Evolutionary conservation across 1,140 invertebrate genomes (phyloP).

Genomic region (Sweltsa coloradensis): DNA sequence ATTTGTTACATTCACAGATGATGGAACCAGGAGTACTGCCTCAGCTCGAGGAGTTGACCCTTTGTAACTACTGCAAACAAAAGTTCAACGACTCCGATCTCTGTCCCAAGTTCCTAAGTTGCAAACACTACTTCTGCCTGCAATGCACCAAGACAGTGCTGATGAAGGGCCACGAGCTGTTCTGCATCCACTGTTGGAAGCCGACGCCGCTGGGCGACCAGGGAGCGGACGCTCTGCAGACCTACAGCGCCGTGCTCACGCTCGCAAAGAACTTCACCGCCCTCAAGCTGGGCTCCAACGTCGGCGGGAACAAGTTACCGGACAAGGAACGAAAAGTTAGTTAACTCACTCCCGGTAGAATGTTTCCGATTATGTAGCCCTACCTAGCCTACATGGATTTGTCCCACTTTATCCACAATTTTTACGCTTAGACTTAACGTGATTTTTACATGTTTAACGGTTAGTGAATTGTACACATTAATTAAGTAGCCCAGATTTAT

Average conservation of each 20-base stretch:
- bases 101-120: conserved; percentile 56
- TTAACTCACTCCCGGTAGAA: no score
- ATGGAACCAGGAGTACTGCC: conserved; percentile 34
- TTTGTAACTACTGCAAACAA: conserved; percentile 53
- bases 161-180: conserved; percentile 45
- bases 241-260: conserved; percentile 46
- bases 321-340: conserved; percentile 38
- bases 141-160: conserved; percentile 53
- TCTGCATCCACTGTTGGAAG: conserved; percentile 57
- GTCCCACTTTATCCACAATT: no score
- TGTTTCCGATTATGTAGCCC: no score
- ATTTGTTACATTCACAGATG: conserved; percentile 20
- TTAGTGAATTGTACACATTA: no score
- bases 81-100: conserved; percentile 54
- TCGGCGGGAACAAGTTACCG: conserved; percentile 24
- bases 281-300: conserved; percentile 31
- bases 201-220: conserved; percentile 44
- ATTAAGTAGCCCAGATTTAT: no score
- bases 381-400: no score
- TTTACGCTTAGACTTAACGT: no score
- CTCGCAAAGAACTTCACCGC: conserved; percentile 44
- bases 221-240: conserved; percentile 48
- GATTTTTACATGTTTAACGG: no score
- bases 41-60: conserved; percentile 53
- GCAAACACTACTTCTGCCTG: conserved; percentile 64